Evolutionary conservation across 2,113 vertebrate genomes (phyloP).

Genomic region (Misgurnus anguillicaudatus): DNA sequence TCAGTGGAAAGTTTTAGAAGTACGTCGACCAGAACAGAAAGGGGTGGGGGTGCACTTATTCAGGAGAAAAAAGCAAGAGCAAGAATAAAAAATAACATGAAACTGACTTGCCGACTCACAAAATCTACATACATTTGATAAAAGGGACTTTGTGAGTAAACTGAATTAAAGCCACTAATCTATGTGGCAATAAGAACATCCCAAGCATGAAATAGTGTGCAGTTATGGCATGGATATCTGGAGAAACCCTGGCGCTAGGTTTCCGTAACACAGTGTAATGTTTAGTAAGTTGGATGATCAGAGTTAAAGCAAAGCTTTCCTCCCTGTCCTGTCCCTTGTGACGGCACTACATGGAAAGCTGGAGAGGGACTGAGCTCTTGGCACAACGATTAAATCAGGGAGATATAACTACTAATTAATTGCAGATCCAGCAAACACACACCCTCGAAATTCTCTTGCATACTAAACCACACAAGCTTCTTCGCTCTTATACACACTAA

Average conservation of each 20-base stretch:
- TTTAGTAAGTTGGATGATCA: conserved; percentile 39
- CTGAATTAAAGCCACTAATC: conserved; percentile 2
- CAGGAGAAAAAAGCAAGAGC: background rate
- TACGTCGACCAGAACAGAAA: conserved; percentile 23
- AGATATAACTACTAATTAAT: conserved; percentile 46
- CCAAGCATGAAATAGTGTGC: conserved; percentile 16
- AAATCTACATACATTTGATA: conserved; percentile 19
- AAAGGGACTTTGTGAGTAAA: conserved; percentile 10
- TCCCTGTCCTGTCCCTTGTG: background rate
- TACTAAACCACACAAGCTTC: background rate
- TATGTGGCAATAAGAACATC: conserved; percentile 32
- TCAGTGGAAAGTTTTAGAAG: conserved; percentile 41
- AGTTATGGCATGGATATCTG: conserved; percentile 27
- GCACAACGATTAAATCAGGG: conserved; percentile 25
- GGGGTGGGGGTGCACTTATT: background rate
- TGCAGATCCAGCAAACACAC: conserved; percentile 25
- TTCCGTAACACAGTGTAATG: conserved; percentile 23
- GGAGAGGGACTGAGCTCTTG: conserved; percentile 4
- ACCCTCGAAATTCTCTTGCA: background rate
- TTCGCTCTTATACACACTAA: conserved; percentile 9
- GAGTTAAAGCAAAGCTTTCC: conserved; percentile 27
- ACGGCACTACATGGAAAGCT: conserved; percentile 6
- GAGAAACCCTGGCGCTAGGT: conserved; percentile 30
- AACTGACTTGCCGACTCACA: background rate
- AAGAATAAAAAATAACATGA: background rate